Evolutionary conservation across 1,140 invertebrate genomes (phyloP).

Genomic region (Cephus cinctus): DNA sequence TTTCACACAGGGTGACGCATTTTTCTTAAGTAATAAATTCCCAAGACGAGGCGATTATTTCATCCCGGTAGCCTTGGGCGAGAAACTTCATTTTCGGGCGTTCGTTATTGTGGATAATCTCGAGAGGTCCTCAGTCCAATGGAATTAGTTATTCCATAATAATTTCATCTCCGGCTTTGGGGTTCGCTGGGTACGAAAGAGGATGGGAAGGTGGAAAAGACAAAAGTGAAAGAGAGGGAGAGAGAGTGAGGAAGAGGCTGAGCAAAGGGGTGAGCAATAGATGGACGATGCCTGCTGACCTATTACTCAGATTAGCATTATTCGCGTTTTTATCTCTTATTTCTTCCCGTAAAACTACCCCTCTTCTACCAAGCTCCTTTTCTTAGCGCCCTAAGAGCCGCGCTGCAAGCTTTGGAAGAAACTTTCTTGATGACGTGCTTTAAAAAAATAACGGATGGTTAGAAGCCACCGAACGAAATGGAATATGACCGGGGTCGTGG

Average conservation of each 20-base stretch:
- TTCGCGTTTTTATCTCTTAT: neutral
- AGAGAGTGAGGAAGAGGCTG: conserved; percentile 6
- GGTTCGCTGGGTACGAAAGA: too few species aligned
- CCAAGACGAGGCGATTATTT: too few species aligned
- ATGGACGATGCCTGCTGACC: neutral
- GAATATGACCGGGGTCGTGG: too few species aligned
- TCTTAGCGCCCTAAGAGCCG: too few species aligned
- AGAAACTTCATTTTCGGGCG: too few species aligned
- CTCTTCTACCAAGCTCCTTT: neutral
- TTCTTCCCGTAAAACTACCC: neutral
- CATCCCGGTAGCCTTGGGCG: too few species aligned
- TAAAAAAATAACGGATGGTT: neutral
- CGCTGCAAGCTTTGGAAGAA: too few species aligned
- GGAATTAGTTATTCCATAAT: conserved; percentile 30
- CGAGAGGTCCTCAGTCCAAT: conserved; percentile 15
- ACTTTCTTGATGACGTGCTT: neutral
- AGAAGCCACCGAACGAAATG: neutral
- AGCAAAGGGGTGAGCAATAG: neutral
- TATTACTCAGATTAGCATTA: neutral
- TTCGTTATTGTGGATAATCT: conserved; percentile 20
- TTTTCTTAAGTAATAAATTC: too few species aligned
- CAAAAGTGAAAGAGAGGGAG: conserved; percentile 4
- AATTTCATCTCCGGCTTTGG: conserved; percentile 18
- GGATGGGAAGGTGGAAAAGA: conserved; percentile 15
- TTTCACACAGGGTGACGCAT: too few species aligned